Evolutionary conservation across 2,113 vertebrate genomes (phyloP), one percentile per base, ranked within the genome.

Genomic region (Pipa parva): DNA sequence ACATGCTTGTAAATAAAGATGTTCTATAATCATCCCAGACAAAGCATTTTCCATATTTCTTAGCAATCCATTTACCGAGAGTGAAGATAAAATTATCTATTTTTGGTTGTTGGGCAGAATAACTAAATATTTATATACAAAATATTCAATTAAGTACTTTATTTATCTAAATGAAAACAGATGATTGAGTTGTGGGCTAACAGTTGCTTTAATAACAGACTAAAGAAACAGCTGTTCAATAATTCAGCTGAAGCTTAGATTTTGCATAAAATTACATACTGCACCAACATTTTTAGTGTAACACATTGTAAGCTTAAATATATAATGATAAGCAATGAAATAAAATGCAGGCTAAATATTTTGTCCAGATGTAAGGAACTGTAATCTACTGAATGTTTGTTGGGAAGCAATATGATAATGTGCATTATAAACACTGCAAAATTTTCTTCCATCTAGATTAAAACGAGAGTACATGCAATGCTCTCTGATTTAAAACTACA

Each of bases 161-260:
- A 65, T 65, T 56, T 57, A 57, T 57, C 37, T 46, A 46, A 48
- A 48, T 12, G 20, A 26, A 50, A 65, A 65, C 51, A 65, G 51
- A 65, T 63, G 28, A 63, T 39, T 2, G 61, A 36, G 27, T 22
- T 57, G 63, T 31, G 52, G 31, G 63, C 17, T 65, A 33, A 20
- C 26, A 57, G 24, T 4, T 46, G 33, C 33, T 42, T 64, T 56
- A 12, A 57, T 57, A 65, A 7, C 52, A 57, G 52, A 33, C 52
- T 37, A 46, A 46, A 48, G n/a, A 65, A 57, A 65, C 63, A 65
- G 52, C 56, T 65, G 51, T 65, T 65, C 33, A 21, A 37, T 45
- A 28, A 45, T 46, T 31, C 18, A 42, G 20, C 52, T 28, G n/a
- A 64, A 55, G 25, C 51, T 24, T 57, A 46, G 15, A 57, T 57